Percentiles rank a stretch among this genome's conserved stretches.
Conservation (phyloP, 2,113 vertebrate species). For the Prinia subflava region DNA sequence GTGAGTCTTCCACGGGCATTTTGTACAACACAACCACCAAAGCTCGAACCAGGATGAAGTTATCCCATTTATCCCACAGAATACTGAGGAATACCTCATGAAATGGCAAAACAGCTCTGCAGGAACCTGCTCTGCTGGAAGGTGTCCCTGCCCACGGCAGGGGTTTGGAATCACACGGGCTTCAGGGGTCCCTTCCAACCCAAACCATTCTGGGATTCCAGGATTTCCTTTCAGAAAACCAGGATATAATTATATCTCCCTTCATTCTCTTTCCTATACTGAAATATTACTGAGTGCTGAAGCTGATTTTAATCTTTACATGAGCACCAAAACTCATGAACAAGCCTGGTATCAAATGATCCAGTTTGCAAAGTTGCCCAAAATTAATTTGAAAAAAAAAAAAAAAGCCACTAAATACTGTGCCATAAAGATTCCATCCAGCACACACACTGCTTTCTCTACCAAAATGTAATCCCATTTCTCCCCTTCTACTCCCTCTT, state of each 20-base stretch:
- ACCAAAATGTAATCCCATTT: background rate
- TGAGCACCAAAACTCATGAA: fast-evolving
- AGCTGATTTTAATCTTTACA: background rate
- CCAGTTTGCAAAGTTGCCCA: background rate
- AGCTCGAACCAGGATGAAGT: background rate
- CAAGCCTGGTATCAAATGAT: background rate
- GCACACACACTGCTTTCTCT: background rate
- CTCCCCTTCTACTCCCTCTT: background rate
- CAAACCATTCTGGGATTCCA: background rate
- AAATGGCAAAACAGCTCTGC: background rate
- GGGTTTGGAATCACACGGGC: background rate
- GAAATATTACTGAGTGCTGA: background rate
- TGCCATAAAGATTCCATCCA: background rate
- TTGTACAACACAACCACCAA: background rate
- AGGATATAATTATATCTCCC: background rate
- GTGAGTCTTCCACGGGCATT: background rate
- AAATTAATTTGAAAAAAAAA: background rate
- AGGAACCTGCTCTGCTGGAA: background rate
- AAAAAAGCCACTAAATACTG: background rate
- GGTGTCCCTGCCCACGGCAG: background rate
- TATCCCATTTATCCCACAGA: background rate
- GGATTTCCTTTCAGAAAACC: background rate
- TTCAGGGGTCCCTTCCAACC: background rate
- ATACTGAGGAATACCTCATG: background rate
- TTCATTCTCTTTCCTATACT: background rate